Evolutionary conservation across 2,888 invertebrate species (phyloP).

Genomic region (Oxycera nigricornis): DNA sequence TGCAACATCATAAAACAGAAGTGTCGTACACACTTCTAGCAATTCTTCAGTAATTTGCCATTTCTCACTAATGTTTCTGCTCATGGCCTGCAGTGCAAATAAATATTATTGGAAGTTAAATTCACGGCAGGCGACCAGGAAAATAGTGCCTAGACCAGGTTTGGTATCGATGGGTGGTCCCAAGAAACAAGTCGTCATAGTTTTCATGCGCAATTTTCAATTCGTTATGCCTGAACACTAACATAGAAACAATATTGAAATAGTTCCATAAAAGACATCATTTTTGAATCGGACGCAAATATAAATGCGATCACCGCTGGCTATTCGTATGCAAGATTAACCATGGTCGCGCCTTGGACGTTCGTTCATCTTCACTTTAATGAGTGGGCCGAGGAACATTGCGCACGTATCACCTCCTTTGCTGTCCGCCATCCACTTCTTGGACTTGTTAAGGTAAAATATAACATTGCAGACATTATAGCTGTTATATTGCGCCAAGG

Average conservation of each 20-base stretch:
- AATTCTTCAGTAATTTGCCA: no score
- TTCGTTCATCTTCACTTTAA: constrained; percentile 1
- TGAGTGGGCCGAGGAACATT: background rate
- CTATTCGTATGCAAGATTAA: constrained; percentile 17
- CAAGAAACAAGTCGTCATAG: constrained; percentile 7
- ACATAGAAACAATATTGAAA: constrained; percentile 35
- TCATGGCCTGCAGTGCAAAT: no score
- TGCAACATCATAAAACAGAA: no score
- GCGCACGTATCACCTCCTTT: background rate
- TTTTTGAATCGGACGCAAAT: constrained; percentile 23
- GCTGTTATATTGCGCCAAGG: constrained; percentile 23
- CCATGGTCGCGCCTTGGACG: constrained; percentile 11
- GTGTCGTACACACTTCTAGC: no score
- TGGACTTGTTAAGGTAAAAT: constrained; percentile 9
- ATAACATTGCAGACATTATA: constrained; percentile 33
- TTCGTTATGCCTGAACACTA: background rate
- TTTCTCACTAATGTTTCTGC: no score
- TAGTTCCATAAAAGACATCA: constrained; percentile 37
- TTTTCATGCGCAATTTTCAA: constrained; percentile 8
- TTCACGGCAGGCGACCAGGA: background rate
- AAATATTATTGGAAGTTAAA: background rate
- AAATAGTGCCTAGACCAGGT: background rate
- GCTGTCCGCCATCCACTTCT: background rate
- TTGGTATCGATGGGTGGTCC: background rate
- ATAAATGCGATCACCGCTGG: constrained; percentile 28